Conservation (phyloP, 2,113 vertebrate species). For the Zosterops borbonicus region DNA sequence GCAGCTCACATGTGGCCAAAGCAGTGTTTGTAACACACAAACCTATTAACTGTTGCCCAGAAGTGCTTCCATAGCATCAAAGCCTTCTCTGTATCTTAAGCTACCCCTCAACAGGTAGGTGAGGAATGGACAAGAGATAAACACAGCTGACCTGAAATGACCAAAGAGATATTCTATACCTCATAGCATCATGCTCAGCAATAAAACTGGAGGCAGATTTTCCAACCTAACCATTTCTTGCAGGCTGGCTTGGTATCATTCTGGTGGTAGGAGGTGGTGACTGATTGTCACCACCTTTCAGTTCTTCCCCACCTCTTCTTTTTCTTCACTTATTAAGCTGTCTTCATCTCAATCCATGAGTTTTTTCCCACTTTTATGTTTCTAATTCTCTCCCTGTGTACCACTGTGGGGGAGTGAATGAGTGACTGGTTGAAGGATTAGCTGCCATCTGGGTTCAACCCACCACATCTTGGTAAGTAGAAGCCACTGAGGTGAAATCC, state of each 20-base stretch:
- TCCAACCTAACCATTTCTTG: neutral
- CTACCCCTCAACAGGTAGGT: neutral
- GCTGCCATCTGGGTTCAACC: neutral
- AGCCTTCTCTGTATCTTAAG: neutral
- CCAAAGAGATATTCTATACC: neutral
- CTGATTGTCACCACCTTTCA: neutral
- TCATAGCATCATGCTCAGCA: neutral
- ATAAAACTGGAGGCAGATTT: neutral
- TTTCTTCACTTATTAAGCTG: neutral
- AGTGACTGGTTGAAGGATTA: neutral
- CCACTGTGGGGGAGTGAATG: rapidly evolving
- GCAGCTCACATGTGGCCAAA: neutral
- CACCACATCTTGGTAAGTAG: neutral
- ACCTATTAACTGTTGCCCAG: rapidly evolving
- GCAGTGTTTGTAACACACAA: neutral
- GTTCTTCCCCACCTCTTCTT: neutral
- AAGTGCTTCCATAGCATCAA: neutral
- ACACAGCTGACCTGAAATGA: rapidly evolving
- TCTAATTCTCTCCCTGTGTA: neutral
- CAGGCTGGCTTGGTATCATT: neutral
- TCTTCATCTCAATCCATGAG: neutral
- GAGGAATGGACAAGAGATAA: neutral
- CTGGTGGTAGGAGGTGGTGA: neutral
- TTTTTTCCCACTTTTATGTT: neutral
- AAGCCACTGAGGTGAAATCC: neutral